Conservation (phyloP, 23 tunicate genomes). For the Trididemnum nubilum region DNA sequence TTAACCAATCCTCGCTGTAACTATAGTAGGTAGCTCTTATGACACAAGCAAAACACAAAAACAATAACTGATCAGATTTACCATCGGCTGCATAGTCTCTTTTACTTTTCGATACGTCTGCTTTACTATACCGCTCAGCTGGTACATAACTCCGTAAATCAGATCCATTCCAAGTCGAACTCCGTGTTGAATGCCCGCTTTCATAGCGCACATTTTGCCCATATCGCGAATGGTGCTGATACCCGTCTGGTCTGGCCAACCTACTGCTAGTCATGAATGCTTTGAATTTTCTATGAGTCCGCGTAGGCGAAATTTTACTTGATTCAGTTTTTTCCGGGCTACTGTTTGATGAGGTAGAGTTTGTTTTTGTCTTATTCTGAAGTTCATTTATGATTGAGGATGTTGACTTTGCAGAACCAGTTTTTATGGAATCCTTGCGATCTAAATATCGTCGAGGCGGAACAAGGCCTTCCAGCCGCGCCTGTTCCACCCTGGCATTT, state of each 20-base stretch:
- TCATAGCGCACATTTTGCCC: not conserved
- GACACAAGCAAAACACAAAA: too few relatives aligned
- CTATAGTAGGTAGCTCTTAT: too few relatives aligned
- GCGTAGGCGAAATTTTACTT: not conserved
- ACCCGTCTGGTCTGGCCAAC: not conserved
- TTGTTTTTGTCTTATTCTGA: slow-evolving; percentile 16
- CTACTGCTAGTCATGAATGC: slow-evolving; percentile 26
- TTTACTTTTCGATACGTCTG: too few relatives aligned
- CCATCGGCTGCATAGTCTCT: too few relatives aligned
- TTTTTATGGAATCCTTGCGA: slow-evolving; percentile 37
- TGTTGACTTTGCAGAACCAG: slow-evolving; percentile 25
- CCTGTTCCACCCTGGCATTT: slow-evolving; percentile 61
- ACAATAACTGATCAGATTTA: too few relatives aligned
- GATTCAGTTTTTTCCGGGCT: not conserved
- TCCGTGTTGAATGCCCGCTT: not conserved
- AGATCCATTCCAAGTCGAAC: slow-evolving; percentile 33
- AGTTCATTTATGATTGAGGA: slow-evolving; percentile 33
- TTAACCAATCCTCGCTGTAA: too few relatives aligned
- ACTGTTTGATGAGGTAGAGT: not conserved
- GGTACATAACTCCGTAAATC: not conserved
- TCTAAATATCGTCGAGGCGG: slow-evolving; percentile 47
- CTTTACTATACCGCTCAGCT: too few relatives aligned
- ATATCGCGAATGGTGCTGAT: not conserved
- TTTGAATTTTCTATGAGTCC: slow-evolving; percentile 26
- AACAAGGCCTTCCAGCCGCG: slow-evolving; percentile 47